These are phyloP conservation scores for Rambutsinella grinnellia DNA, from an alignment of 2,888 invertebrate genomes.

Conservation along the genomic window DNA sequence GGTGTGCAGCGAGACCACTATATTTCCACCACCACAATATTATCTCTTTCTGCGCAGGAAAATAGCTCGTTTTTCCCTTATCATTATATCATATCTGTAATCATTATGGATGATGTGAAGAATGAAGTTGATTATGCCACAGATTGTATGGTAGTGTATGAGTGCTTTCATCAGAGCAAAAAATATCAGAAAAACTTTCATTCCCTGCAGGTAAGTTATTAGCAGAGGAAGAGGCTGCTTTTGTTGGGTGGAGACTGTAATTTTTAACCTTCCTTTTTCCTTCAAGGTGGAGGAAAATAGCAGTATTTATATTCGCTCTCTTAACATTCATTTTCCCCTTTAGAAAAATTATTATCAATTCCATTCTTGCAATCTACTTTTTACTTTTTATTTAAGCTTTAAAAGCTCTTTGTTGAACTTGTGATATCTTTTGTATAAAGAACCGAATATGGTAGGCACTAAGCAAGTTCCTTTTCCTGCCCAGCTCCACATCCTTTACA, in stretches of 20 bases:
- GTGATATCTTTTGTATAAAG: too few relatives aligned
- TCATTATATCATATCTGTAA: not conserved
- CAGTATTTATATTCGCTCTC: not conserved
- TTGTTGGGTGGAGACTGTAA: constrained; percentile 12
- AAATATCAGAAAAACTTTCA: not conserved
- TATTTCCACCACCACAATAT: not conserved
- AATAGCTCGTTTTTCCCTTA: not conserved
- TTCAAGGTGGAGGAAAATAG: not conserved
- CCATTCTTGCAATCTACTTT: not conserved
- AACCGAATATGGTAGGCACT: too few relatives aligned
- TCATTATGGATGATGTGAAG: not conserved
- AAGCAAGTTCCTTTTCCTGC: too few relatives aligned
- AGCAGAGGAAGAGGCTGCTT: not conserved
- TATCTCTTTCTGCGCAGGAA: not conserved
- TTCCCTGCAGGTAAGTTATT: not conserved
- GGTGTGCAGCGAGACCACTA: not conserved
- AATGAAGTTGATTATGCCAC: not conserved
- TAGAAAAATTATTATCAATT: not conserved
- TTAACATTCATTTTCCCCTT: not conserved
- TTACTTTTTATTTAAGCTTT: not conserved
- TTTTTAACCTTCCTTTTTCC: not conserved
- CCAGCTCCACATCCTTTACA: too few relatives aligned
- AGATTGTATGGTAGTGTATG: not conserved
- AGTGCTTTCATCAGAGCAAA: not conserved
- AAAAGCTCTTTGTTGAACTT: not conserved